Conservation (phyloP, 2,797 vertebrate genomes). For the Euphonia xanthogaster region DNA sequence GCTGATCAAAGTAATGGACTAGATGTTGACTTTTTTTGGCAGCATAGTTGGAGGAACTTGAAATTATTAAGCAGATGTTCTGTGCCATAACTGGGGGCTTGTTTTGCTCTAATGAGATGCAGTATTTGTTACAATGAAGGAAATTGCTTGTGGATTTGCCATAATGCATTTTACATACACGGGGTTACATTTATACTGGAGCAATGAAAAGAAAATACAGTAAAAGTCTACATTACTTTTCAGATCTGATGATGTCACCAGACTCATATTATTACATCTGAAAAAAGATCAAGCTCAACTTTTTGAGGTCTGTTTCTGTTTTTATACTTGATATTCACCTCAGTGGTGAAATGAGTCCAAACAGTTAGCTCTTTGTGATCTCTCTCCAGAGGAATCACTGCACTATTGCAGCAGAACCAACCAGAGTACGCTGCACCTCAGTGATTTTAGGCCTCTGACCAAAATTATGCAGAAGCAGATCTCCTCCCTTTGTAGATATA, state of each 20-base stretch:
- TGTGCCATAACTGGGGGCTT: not conserved
- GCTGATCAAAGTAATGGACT: constrained; percentile 8
- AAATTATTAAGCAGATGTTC: constrained; percentile 74
- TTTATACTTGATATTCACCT: constrained; percentile 47
- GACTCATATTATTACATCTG: constrained; percentile 4
- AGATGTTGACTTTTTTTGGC: constrained; percentile 41
- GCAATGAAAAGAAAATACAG: constrained; percentile 30
- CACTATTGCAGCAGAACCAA: constrained; percentile 12
- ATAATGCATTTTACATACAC: constrained; percentile 68
- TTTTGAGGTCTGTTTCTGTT: constrained; percentile 60
- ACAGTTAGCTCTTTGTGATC: constrained; percentile 42
- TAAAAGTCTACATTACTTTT: constrained; percentile 57
- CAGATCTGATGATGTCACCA: constrained; percentile 65
- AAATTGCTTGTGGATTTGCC: constrained; percentile 59
- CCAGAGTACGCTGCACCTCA: not conserved
- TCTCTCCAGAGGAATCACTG: constrained; percentile 1
- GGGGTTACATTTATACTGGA: constrained; percentile 44
- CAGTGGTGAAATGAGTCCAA: not conserved
- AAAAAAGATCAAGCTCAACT: constrained; percentile 3
- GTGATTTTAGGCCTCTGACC: not conserved
- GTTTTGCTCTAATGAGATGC: constrained; percentile 58
- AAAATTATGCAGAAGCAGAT: not conserved
- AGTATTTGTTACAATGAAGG: constrained; percentile 60
- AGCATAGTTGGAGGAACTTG: constrained; percentile 19
- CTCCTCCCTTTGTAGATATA: not conserved